Base-by-base conservation (phyloP, 2,888 invertebrate species). In the Agrotis clavis region DNA sequence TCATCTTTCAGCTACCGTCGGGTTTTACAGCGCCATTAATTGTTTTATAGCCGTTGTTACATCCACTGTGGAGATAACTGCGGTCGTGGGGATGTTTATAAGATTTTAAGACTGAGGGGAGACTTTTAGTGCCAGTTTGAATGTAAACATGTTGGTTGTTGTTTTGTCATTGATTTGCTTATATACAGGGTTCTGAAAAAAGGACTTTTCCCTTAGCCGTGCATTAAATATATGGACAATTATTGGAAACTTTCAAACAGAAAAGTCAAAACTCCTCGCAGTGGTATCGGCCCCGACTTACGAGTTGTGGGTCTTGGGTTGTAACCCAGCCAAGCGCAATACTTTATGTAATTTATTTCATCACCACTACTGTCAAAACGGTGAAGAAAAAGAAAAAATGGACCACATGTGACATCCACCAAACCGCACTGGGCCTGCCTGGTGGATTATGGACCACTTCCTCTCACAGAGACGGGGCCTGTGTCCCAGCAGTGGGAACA, bases 1-100 rank as follows among this genome's bases (percentile, higher is more conserved):
- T 85, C 89, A 87, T 88, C 87, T 88, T 85, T 87, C 88, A 83
- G 89, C 94, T 92, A 92, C 94, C 88, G 94, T 90, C 79, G 77
- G 86, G 90, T 93, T 95, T 94, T 91, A 95, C 92, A 89, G 84
- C 88, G 87, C 87, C 90, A 93, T 96, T 94, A 95, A 94, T 94
- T 92, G 90, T 95, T 95, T 94, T 92, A 94, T 93, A 89, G 86
- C 86, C 77, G 90, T 88, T 90, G 90, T 93, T 90, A 92, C 91
- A 92, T 91, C 84, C 88, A 87, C 90, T 89, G 91, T 92, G 90
- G 90, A 94, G 94, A 95, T 95, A 93, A 93, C 90, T 91, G 90
- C 83, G 88, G 88, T 87, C 83, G 82, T 81, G 88, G 93, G 94
- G 94, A 92, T 94, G 95, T 93, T 93, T 92, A 89, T 88, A 88